Evolutionary conservation across 2,113 vertebrate species (phyloP).

Genomic region (Ophiodon elongatus): DNA sequence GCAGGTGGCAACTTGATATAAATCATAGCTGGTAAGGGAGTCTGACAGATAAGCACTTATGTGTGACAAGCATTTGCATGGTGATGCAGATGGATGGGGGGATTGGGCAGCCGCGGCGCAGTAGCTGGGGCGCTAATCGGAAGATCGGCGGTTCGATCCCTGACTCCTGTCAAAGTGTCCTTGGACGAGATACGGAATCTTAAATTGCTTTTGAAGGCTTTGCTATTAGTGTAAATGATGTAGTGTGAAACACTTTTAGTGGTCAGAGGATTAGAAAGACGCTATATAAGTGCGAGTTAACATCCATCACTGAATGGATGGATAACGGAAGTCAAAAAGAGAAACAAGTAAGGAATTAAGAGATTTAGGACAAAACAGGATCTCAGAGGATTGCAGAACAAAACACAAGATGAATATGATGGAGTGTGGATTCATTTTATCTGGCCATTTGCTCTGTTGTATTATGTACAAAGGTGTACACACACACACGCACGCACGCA

Average conservation of each 20-base stretch:
- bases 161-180: background rate
- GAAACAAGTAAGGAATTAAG: constrained; percentile 2
- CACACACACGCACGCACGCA: constrained; percentile 1
- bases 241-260: background rate
- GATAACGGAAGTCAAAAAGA: background rate
- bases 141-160: background rate
- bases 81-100: constrained; percentile 2
- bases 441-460: background rate
- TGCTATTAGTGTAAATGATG: background rate
- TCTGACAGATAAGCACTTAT: constrained; percentile 7
- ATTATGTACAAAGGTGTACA: background rate
- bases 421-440: background rate
- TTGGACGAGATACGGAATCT: background rate
- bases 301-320: background rate
- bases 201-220: background rate
- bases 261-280: background rate
- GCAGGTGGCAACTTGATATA: background rate
- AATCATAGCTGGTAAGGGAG: constrained; percentile 2
- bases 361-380: background rate
- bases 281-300: background rate
- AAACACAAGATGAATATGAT: background rate
- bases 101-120: background rate
- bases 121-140: background rate
- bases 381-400: background rate
- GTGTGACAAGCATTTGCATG: constrained; percentile 12